Conservation (phyloP, 2,113 vertebrate species). For the Origma solitaria region DNA sequence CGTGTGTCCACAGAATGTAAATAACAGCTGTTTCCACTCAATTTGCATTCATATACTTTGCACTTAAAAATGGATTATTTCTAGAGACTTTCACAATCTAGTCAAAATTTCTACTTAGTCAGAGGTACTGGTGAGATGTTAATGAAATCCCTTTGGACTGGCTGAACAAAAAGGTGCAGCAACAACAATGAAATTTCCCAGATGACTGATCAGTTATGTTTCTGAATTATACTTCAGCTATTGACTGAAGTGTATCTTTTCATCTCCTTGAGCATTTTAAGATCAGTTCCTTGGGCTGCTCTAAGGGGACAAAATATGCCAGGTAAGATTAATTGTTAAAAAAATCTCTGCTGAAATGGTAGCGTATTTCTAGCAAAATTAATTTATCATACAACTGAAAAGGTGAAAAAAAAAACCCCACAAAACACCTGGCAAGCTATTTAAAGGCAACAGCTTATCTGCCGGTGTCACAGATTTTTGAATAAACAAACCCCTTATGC, state of each 20-base stretch:
- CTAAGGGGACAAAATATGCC: background rate
- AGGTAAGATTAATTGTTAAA: background rate
- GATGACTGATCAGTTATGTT: background rate
- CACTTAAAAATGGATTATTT: background rate
- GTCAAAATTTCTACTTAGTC: background rate
- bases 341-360: background rate
- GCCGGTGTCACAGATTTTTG: background rate
- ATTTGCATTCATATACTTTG: slow-evolving; percentile 6
- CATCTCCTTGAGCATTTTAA: background rate
- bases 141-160: slow-evolving; percentile 5
- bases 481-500: background rate
- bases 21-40: slow-evolving; percentile 37
- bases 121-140: background rate
- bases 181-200: background rate
- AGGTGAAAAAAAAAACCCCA: background rate
- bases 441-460: background rate
- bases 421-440: background rate
- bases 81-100: slow-evolving; percentile 10
- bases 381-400: background rate
- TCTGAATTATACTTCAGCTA: background rate
- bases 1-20: background rate
- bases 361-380: background rate
- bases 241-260: background rate
- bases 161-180: background rate
- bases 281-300: background rate